Evolutionary conservation across 2,888 invertebrate genomes (phyloP), one percentile per base, ranked within the genome.

Genomic region (Bhutanitis thaidina): DNA sequence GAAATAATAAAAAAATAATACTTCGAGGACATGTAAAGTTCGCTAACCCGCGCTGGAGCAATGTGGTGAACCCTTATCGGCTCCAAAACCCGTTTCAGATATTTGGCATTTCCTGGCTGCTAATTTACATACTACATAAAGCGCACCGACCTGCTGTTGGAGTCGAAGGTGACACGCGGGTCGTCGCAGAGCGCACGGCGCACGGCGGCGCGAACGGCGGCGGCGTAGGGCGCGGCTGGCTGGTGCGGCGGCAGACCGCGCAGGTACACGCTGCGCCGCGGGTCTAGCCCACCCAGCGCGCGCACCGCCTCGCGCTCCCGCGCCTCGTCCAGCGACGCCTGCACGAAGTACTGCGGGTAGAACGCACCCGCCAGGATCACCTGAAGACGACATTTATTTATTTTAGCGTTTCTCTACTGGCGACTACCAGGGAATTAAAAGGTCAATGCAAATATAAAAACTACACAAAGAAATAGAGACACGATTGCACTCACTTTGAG

Each of bases 291-390:
- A 14, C 91, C 91, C 0, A 97, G 82, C 0, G 75, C 69, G 59
- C 92, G 93, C 3, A 93, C 91, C 0, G 94, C 92, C 20, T 92
- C 91, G 0, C 92, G 85, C 69, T 96, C 95, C 54, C 93, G 91
- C 0, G 89, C 77, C 48, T 91, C 89, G 43, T 91, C 90, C 32
- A 80, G 78, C 1, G 90, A 87, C 29, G 74, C 69, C 57, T 86
- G 81, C 14, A 93, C 78, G 80, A 96, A 98, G 78, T 95, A 98
- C 77, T 98, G 94, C 0, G 98, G 98, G 83, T 97, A 98, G 79
- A 97, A 97, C 1, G 98, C 97, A 1, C 96, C 97, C 52, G 94
- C 93, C 30, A 96, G 83, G n/a, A 94, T 90, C 34, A 96, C 75
- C 94, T 95, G 72, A 20, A 4, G 20, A 20, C 20, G n/a, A n/a